Evolutionary conservation across 2,113 vertebrate species (phyloP).

Genomic region (Strix uralensis): DNA sequence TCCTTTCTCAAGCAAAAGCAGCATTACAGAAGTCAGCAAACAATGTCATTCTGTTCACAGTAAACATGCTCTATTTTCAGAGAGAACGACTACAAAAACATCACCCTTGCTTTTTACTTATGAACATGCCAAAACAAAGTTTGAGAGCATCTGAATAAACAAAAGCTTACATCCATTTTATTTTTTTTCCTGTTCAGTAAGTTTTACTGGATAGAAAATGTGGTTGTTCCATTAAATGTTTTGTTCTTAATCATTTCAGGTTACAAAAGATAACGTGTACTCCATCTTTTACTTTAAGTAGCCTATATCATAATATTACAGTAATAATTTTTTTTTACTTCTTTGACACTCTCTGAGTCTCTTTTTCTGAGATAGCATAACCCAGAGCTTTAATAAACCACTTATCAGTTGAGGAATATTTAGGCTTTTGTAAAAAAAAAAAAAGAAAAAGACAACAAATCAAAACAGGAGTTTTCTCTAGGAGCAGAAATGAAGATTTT

Average conservation of each 20-base stretch:
- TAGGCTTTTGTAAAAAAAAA: accelerated
- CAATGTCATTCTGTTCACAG: conserved; percentile 27
- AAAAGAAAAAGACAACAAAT: no score
- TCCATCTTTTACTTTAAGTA: background rate
- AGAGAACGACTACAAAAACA: background rate
- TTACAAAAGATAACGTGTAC: background rate
- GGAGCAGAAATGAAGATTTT: background rate
- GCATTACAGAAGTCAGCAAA: background rate
- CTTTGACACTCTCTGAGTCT: background rate
- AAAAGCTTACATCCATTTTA: background rate
- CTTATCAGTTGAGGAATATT: background rate
- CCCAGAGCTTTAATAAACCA: background rate
- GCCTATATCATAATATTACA: background rate
- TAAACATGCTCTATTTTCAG: conserved; percentile 42
- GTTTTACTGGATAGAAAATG: background rate
- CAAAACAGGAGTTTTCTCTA: background rate
- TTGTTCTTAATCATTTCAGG: background rate
- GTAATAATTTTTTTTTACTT: background rate
- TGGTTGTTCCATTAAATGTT: background rate
- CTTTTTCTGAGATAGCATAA: background rate
- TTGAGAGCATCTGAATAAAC: background rate
- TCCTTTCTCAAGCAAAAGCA: background rate
- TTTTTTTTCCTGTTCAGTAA: background rate
- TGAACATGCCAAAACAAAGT: background rate
- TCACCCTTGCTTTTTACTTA: background rate